Evolutionary conservation across 2,797 vertebrate species (phyloP).

Genomic region (Pipistrellus pygmaeus): DNA sequence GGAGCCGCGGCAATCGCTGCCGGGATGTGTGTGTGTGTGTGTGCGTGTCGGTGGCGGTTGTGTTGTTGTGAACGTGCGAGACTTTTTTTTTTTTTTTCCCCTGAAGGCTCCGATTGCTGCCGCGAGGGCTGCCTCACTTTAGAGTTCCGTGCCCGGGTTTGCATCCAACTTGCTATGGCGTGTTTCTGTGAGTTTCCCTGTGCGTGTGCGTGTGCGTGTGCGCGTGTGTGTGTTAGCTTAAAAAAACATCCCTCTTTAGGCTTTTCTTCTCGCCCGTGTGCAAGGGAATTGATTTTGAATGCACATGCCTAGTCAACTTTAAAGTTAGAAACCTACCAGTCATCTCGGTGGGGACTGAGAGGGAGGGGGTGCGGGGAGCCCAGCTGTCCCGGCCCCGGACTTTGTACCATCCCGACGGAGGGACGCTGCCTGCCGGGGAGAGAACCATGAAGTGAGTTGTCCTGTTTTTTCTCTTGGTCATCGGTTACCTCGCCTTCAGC

Average conservation of each 20-base stretch:
- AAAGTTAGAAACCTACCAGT: constrained; percentile 71
- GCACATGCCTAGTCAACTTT: constrained; percentile 22
- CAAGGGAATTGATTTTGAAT: constrained; percentile 41
- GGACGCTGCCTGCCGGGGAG: constrained; percentile 26
- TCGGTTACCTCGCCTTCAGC: constrained; percentile 35
- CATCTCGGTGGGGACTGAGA: constrained; percentile 79
- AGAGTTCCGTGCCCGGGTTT: constrained; percentile 70
- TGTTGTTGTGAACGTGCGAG: constrained; percentile 72
- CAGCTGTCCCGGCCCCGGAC: constrained; percentile 76
- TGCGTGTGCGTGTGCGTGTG: not conserved
- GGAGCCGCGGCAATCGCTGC: constrained; percentile 50
- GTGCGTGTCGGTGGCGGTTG: constrained; percentile 22
- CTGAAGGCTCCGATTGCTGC: constrained; percentile 51
- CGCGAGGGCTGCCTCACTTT: constrained; percentile 53
- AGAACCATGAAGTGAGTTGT: constrained; percentile 3
- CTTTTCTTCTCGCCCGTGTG: not conserved
- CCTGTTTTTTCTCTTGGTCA: not conserved
- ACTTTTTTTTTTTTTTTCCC: constrained; percentile 43
- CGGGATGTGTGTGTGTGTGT: constrained; percentile 40
- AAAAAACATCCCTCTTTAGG: not conserved
- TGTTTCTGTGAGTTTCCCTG: constrained; percentile 59
- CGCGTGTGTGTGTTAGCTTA: not conserved
- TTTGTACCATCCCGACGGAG: constrained; percentile 71
- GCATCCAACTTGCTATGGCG: constrained; percentile 65
- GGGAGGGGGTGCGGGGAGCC: constrained; percentile 71